Evolutionary conservation across 1,140 invertebrate genomes (phyloP), one percentile per base, ranked within the genome.

Genomic region (Bacillus rossius): DNA sequence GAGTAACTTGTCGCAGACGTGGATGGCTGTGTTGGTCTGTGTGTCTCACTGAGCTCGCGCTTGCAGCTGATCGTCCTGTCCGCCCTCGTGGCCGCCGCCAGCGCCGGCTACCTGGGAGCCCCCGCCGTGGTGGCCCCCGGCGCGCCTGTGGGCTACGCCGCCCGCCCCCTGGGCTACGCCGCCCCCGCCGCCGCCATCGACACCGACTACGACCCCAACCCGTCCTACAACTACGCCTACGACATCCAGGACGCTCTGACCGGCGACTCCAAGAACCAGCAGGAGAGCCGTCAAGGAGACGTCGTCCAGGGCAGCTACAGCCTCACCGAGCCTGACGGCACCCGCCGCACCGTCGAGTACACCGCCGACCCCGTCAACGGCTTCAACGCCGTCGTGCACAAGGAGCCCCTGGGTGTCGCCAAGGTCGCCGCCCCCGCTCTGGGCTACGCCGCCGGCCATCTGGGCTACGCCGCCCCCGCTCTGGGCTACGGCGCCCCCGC

Each of bases 321-420:
- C 26, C 41, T 63, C 25, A 19, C 55, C 13, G 63, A 66, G 47
- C 65, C 65, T n/a, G 65, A 66, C 58, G 65, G 63, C 22, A 61
- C 55, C 26, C 26, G 51, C 3, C 26, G 63, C 8, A 67, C 61
- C 43, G 63, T 64, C 55, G 50, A 55, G 19, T 66, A 69, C 65
- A 63, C 62, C 41, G 67, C 67, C 40, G 65, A 69, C 54, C 60
- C 65, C 19, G 60, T 64, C 52, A 66, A 67, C 43, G 68, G 68
- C 38, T 69, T 67, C 64, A 62, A 65, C 57, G 64, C 64, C 10
- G 60, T 64, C 8, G 60, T 65, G 1, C 57, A 60, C 45, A 26
- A 29, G 17, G 54, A 52, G 26, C 45, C 61, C 34, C 40, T 49
- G 16, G 37, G 19, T 20, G 59, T 55, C 40, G 60, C 65, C 53